A percentile compares a stretch with the other conserved stretches of the same genome.
These are phyloP conservation scores for Phyllostomus discolor DNA, from an alignment of 2,113 vertebrate species.

Conservation along the genomic window DNA sequence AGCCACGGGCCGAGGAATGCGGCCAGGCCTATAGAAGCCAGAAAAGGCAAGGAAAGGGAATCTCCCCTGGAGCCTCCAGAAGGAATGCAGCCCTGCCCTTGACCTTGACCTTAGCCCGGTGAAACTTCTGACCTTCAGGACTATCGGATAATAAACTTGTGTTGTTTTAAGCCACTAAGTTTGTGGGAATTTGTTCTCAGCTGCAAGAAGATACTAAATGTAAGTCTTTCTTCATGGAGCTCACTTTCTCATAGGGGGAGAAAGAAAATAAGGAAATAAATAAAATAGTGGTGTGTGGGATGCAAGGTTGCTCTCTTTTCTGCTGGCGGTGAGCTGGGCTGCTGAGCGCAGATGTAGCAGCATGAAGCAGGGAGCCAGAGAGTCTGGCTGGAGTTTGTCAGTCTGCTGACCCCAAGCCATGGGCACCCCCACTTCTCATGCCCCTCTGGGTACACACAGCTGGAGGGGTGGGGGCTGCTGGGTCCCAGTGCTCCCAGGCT, in stretches of 20 bases:
- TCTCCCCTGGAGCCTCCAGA: neutral
- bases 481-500: neutral
- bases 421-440: accelerated
- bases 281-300: neutral
- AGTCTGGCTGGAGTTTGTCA: neutral
- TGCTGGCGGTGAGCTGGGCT: too few relatives aligned
- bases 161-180: neutral
- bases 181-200: neutral
- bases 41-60: neutral
- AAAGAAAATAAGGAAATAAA: neutral
- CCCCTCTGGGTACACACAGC: neutral
- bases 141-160: neutral
- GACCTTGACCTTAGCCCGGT: neutral
- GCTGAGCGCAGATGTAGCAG: neutral
- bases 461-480: neutral
- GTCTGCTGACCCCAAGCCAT: neutral
- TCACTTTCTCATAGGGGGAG: neutral
- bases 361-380: neutral
- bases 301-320: neutral
- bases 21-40: neutral
- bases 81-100: neutral
- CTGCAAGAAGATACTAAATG: neutral
- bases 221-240: neutral
- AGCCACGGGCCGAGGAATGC: neutral
- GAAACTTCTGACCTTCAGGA: neutral